Conservation (phyloP, 2,113 vertebrate species). For the Passer montanus region DNA sequence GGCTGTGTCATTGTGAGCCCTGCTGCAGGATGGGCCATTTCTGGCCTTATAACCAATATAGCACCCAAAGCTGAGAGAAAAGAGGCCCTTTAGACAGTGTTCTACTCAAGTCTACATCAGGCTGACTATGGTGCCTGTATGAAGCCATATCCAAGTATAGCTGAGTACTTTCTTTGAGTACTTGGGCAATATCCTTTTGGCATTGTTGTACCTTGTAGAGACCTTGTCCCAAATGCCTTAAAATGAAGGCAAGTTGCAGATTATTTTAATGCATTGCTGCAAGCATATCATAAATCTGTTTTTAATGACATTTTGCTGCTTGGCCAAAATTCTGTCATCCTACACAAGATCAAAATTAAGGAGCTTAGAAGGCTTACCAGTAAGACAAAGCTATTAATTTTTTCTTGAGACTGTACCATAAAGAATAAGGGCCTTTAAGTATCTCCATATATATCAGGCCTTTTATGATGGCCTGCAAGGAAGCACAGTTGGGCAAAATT, state of each 20-base stretch:
- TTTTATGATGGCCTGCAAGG: background rate
- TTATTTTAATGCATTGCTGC: background rate
- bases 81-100: background rate
- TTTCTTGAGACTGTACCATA: background rate
- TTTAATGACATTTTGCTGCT: background rate
- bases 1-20: accelerated
- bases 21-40: background rate
- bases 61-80: background rate
- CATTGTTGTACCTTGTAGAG: background rate
- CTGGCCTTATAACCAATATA: background rate
- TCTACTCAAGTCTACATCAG: background rate
- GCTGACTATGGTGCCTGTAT: background rate
- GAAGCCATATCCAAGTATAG: background rate
- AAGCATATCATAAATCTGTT: background rate
- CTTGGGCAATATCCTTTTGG: background rate
- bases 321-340: background rate
- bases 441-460: background rate
- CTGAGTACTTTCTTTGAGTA: background rate
- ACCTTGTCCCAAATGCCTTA: background rate
- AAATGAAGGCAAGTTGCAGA: background rate
- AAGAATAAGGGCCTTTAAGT: background rate
- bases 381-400: background rate
- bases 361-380: background rate
- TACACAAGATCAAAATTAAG: background rate
- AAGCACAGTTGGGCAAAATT: background rate